These are phyloP conservation scores for Halichoeres trimaculatus DNA, from an alignment of 2,113 vertebrate genomes.

Conservation along the genomic window DNA sequence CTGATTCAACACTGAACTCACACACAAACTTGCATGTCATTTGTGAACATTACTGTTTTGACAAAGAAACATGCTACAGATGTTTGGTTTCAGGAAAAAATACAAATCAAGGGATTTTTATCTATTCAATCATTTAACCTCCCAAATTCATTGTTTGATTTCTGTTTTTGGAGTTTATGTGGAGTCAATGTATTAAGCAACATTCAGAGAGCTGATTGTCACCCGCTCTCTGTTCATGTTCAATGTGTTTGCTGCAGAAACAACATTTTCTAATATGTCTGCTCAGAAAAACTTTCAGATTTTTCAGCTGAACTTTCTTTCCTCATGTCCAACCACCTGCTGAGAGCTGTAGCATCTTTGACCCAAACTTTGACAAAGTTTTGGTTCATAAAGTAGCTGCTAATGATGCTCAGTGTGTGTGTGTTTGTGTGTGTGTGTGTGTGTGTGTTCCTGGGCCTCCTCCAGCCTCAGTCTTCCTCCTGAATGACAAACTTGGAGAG, in stretches of 20 bases:
- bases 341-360: background rate
- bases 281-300: background rate
- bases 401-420: background rate
- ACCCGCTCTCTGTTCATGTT: too few relatives aligned
- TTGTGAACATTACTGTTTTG: too few relatives aligned
- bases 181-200: background rate
- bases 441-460: background rate
- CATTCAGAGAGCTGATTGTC: too few relatives aligned
- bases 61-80: too few relatives aligned
- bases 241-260: background rate
- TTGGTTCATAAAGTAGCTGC: background rate
- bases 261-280: background rate
- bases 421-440: background rate
- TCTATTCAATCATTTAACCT: background rate
- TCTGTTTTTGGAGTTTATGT: too few relatives aligned
- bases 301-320: background rate
- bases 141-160: too few relatives aligned
- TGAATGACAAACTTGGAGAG: slow-evolving; percentile 10
- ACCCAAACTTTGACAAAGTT: background rate
- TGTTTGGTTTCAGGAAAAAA: too few relatives aligned
- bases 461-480: slow-evolving; percentile 7
- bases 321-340: background rate
- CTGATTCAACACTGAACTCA: too few relatives aligned
- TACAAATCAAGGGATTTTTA: too few relatives aligned
- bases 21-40: too few relatives aligned